Base-by-base conservation (phyloP, 2,797 vertebrate genomes). In the Propithecus deckenii region DNA sequence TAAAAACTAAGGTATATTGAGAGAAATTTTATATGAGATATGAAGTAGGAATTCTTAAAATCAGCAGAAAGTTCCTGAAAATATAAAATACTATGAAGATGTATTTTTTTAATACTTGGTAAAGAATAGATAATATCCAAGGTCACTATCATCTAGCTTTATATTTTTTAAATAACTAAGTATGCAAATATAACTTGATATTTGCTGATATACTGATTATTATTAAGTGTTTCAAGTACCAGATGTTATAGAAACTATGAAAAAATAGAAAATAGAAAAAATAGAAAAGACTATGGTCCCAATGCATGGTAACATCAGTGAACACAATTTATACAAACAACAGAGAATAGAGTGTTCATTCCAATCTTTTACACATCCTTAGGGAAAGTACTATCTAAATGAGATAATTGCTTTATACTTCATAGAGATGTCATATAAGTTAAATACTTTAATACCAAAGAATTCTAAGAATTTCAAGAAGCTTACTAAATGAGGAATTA, bases 121-220 rank as follows among this genome's bases (percentile, higher is more conserved):
- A 86, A 79, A 95, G 55, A 97, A 96, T 95, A 96, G 83, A 72
- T 71, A 48, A 80, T 91, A 59, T 14, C 32, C 50, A 69, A n/a
- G 52, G 3, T 88, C 69, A 86, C 59, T 50, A 30, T 67, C 9
- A 87, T 90, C 76, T 52, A 55, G n/a, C 13, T 92, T 74, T 75
- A 72, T 59, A 59, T 74, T 75, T 89, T 87, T 78, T 22, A 96
- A 88, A 79, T 76, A 89, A 65, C 32, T 78, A 57, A 48, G 15
- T 89, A n/a, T 78, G 20, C 5, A 71, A 86, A 94, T 63, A 50
- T 71, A 84, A 78, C 74, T 89, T 86, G n/a, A 57, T 79, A 92
- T 83, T 88, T 87, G 18, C 50, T 96, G 80, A 55, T 71, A 46
- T 74, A 96, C 63, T 65, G 48, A 81, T 92, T 72, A 65, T 81